Percentiles rank a stretch among this genome's conserved stretches.
Evolutionary conservation across 2,888 invertebrate species (phyloP).

Genomic region (Euproctis similis): DNA sequence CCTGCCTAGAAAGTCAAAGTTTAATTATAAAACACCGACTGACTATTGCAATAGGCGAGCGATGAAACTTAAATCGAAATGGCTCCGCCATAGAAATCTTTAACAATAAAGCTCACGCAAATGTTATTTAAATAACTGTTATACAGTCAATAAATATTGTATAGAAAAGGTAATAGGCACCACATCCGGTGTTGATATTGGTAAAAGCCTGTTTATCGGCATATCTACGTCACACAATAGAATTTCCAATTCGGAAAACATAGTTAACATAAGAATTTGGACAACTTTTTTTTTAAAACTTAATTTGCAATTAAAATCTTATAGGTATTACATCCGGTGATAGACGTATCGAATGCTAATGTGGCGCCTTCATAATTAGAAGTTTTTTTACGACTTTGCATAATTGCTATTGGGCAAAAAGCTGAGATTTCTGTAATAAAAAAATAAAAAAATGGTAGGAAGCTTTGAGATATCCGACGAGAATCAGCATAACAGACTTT

Average conservation of each 20-base stretch:
- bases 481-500: conserved; percentile 17
- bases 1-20: no score
- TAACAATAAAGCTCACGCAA: conserved; percentile 22
- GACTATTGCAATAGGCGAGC: conserved; percentile 5
- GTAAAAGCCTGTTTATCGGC: conserved; percentile 29
- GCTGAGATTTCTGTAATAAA: conserved; percentile 13
- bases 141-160: conserved; percentile 21
- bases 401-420: conserved; percentile 36
- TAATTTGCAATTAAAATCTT: conserved; percentile 30
- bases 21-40: no score
- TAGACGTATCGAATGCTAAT: conserved; percentile 26
- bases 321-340: conserved; percentile 41
- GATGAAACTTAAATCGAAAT: conserved; percentile 10
- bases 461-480: conserved; percentile 32
- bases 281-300: conserved; percentile 11
- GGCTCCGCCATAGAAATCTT: conserved; percentile 13
- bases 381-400: conserved; percentile 36
- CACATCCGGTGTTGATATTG: conserved; percentile 39
- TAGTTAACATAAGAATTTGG: conserved; percentile 20
- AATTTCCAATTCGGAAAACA: conserved; percentile 20
- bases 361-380: conserved; percentile 32
- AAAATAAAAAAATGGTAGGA: conserved; percentile 18
- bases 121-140: conserved; percentile 29
- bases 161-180: no score
- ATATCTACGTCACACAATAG: conserved; percentile 19